Evolutionary conservation across 2,888 invertebrate genomes (phyloP), one percentile per base, ranked within the genome.

Genomic region (Tenthredo livida): DNA sequence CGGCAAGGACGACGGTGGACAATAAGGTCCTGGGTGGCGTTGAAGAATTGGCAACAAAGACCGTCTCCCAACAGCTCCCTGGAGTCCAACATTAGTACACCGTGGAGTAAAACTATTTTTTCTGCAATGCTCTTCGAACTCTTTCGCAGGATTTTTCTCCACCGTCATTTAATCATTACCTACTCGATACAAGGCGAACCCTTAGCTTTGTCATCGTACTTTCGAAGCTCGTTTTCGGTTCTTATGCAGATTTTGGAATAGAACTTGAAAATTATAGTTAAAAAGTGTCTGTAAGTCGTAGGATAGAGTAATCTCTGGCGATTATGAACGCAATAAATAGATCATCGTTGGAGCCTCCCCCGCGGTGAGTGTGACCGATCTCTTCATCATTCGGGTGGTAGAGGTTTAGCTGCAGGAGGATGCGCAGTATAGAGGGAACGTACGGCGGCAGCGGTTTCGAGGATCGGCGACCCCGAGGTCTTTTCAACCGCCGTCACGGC

Each of bases 401-500:
- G 43, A n/a, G n/a, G 54, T 89, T 91, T 90, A 86, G 87, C 87
- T 88, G 88, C 88, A 85, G 75, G 50, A 82, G 75, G 21, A 17
- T 86, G 85, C 75, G 85, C 72, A 73, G 37, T 40, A 43, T 40
- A 25, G 40, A 40, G n/a, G 43, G 43, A 43, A 85, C 84, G 85
- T 80, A 77, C 21, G 4, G 4, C 43, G 58, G 73, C 85, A 21
- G 58, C 50, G 83, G 50, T 65, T 70, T 58, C 58, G 75, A 58
- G 85, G 54, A 80, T 77, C 77, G 80, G 67, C 58, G 80, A 58
- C 65, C 61, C 50, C 73, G 84, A 21, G 33, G 37, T 84, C 86
- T 84, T 87, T 87, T 88, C 86, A 86, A 85, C 87, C 85, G 84
- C 86, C 89, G 90, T 90, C 91, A 91, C 87, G 90, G 88, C 87